Evolutionary conservation across 2,888 invertebrate species (phyloP).

Genomic region (Agelastica alni): DNA sequence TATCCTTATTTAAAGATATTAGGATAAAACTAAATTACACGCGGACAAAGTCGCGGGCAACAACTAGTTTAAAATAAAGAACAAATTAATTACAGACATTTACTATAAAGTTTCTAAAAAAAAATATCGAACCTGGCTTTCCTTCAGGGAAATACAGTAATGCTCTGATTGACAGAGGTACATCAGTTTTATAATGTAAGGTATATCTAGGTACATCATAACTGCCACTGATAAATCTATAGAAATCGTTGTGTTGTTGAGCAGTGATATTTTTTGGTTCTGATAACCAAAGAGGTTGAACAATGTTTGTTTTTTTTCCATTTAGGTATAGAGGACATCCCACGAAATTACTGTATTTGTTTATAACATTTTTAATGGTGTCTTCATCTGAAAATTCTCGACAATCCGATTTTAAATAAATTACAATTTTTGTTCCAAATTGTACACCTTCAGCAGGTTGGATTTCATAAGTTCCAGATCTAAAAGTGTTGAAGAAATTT

Average conservation of each 20-base stretch:
- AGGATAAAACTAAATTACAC: too few relatives aligned
- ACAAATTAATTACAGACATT: too few relatives aligned
- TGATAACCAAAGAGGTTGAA: conserved; percentile 91
- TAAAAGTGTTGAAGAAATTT: too few relatives aligned
- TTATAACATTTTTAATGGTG: conserved; percentile 81
- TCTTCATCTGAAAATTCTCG: conserved; percentile 89
- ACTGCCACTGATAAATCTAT: conserved; percentile 82
- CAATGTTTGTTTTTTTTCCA: conserved; percentile 84
- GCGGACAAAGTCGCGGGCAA: too few relatives aligned
- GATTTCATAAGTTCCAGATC: conserved; percentile 87
- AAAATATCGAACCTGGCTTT: conserved; percentile 62
- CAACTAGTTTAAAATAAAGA: too few relatives aligned
- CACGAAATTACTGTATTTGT: conserved; percentile 97
- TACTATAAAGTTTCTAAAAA: too few relatives aligned
- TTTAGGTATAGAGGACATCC: conserved; percentile 91
- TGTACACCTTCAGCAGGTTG: conserved; percentile 82
- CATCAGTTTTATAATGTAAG: conserved; percentile 92
- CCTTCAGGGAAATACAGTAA: conserved; percentile 93
- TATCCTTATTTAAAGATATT: too few relatives aligned
- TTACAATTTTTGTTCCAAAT: conserved; percentile 89
- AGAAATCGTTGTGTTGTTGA: conserved; percentile 92
- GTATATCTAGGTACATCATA: conserved; percentile 88
- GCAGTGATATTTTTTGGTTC: conserved; percentile 85
- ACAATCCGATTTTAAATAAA: conserved; percentile 86
- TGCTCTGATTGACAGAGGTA: conserved; percentile 87